Evolutionary conservation across 2,888 invertebrate genomes (phyloP), one percentile per base, ranked within the genome.

Genomic region (Villa cingulata): DNA sequence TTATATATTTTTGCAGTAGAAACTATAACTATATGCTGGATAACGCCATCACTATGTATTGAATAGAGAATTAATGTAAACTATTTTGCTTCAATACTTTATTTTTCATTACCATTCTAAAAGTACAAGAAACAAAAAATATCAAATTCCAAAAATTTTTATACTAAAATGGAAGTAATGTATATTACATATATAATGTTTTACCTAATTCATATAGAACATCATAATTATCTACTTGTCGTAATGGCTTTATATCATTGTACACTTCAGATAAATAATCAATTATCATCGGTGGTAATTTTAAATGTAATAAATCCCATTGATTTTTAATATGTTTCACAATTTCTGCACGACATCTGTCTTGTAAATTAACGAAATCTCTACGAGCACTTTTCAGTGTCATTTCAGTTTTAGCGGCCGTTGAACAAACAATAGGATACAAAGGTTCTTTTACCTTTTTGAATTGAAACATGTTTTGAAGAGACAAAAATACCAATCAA

Each of bases 331-430:
- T 60, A 42, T 70, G 66, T 46, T 75, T 74, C 49, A 80, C 71
- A 54, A 83, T 78, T 46, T 74, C 74, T 1, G 77, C 76, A 19
- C 79, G 69, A 60, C 80, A 80, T 37, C 81, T 70, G 64, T 84
- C 83, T 59, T 83, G 81, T 7, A 84, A 70, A 61, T 74, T 80
- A 2, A 76, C 73, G 60, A 80, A 81, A 58, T 78, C 79, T 37
- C 81, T 64, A 51, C 74, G 73, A 55, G 76, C 74, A 27, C 69
- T 65, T 29, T 73, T 74, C 17, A 84, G 62, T 1, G 76, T 74
- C 80, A 84, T 82, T 65, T 81, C 79, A 3, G 83, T 83, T 66
- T 82, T 82, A 17, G 82, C 82, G 1, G 83, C 83, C 0, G 83
- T 83, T 3, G 83, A 83, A 57, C 79, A 78, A 12, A 83, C 74